A percentile compares a stretch with the other conserved stretches of the same genome.
phyloP scores from a whole-genome alignment of 2,113 vertebrate genomes.

The Pyxicephalus adspersus region DNA sequence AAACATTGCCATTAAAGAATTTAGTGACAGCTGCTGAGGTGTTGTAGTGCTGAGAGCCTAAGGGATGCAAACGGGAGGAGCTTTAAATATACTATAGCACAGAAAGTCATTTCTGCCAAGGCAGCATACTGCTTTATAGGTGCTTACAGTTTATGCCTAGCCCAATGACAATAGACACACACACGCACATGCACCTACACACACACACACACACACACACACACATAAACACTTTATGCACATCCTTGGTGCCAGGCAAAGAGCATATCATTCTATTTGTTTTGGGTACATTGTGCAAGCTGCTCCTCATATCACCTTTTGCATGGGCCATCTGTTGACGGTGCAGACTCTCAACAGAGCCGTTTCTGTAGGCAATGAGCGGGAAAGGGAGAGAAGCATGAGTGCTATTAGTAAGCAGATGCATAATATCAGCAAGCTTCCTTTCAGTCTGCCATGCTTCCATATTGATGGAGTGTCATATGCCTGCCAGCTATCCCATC shows the following conservation, averaged over 20 bases:
- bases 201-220: not conserved
- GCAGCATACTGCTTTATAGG: not conserved
- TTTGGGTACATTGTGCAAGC: slow-evolving; percentile 74
- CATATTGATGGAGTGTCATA: slow-evolving; percentile 66
- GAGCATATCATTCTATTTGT: slow-evolving; percentile 73
- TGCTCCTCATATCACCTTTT: slow-evolving; percentile 74
- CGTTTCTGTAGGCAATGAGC: slow-evolving; percentile 67
- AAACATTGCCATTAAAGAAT: slow-evolving; percentile 19
- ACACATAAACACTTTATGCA: not conserved
- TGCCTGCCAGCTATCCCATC: slow-evolving; percentile 67
- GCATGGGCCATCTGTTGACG: slow-evolving; percentile 73
- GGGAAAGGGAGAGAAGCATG: slow-evolving; percentile 60
- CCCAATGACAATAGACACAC: not conserved
- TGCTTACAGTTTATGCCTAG: not conserved
- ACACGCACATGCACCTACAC: not conserved
- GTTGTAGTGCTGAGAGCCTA: slow-evolving; percentile 14
- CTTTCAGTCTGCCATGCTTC: slow-evolving; percentile 70
- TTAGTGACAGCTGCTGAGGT: slow-evolving; percentile 40
- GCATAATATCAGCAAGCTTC: slow-evolving; percentile 60
- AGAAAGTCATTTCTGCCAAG: not conserved
- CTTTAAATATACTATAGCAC: not conserved
- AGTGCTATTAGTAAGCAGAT: slow-evolving; percentile 71
- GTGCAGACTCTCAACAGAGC: slow-evolving; percentile 65
- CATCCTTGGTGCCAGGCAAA: slow-evolving; percentile 58
- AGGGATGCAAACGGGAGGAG: not conserved